Evolutionary conservation across 2,797 vertebrate species (phyloP).

Genomic region (Sarcoramphus papa): DNA sequence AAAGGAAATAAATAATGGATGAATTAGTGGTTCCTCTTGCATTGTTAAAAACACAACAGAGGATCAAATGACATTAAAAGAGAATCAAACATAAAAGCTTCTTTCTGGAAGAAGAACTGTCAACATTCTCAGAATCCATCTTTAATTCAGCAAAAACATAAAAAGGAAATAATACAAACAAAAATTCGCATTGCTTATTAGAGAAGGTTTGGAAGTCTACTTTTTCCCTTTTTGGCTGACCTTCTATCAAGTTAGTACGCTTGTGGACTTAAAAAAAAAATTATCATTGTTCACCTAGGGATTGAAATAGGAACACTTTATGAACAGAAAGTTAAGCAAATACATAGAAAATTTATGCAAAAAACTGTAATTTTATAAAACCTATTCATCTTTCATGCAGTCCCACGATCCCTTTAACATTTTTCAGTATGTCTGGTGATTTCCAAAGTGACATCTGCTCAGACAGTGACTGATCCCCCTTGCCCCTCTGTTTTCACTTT

Average conservation of each 20-base stretch:
- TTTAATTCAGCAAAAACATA: background rate
- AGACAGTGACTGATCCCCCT: background rate
- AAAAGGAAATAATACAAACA: background rate
- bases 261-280: background rate
- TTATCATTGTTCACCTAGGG: background rate
- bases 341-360: background rate
- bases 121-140: background rate
- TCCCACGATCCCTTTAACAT: accelerated
- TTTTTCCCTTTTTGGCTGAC: background rate
- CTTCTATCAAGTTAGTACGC: background rate
- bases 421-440: background rate
- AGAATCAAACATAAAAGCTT: background rate
- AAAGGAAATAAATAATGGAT: conserved; percentile 49
- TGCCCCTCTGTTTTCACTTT: background rate
- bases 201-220: background rate
- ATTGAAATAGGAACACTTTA: background rate
- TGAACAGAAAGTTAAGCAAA: background rate
- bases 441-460: background rate
- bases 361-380: background rate
- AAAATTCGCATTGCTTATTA: background rate
- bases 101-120: background rate
- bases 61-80: conserved; percentile 15
- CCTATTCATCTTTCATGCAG: background rate
- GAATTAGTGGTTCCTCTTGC: background rate
- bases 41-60: conserved; percentile 26